phyloP scores from a whole-genome alignment of 2,888 invertebrate genomes.

The Eulithis prunata region DNA sequence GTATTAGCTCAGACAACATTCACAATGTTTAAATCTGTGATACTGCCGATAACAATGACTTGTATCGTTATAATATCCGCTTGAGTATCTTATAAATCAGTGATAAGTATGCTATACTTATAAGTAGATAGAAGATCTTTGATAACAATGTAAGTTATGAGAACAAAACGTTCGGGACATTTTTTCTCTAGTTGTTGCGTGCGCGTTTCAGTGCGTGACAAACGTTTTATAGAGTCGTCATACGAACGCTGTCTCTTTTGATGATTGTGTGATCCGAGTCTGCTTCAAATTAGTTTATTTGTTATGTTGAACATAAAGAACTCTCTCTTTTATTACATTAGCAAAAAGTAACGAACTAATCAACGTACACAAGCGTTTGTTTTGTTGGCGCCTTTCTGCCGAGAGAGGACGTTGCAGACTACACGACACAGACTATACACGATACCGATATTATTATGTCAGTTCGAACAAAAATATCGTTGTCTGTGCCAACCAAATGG shows the following conservation, averaged over 20 bases:
- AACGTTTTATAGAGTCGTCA: constrained; percentile 13
- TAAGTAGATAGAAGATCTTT: not conserved
- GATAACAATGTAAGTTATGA: not conserved
- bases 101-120: not conserved
- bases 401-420: not conserved
- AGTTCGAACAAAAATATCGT: too few species aligned
- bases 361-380: not conserved
- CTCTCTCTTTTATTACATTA: constrained; percentile 25
- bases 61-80: constrained; percentile 45
- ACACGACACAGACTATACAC: too few species aligned
- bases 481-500: too few species aligned
- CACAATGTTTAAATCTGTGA: constrained; percentile 53
- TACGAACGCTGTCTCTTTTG: constrained; percentile 5
- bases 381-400: not conserved
- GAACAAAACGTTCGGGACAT: not conserved
- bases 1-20: constrained; percentile 58
- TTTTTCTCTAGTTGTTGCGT: constrained; percentile 12
- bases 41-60: constrained; percentile 40
- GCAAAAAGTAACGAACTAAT: constrained; percentile 17
- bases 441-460: too few species aligned
- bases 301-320: constrained; percentile 12
- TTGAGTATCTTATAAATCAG: constrained; percentile 11
- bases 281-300: constrained; percentile 23
- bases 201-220: constrained; percentile 19
- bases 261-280: constrained; percentile 13